A percentile compares a stretch with the other conserved stretches of the same genome.
These are phyloP conservation scores for Tetropium fuscum DNA, from an alignment of 2,888 invertebrate species.

Conservation along the genomic window DNA sequence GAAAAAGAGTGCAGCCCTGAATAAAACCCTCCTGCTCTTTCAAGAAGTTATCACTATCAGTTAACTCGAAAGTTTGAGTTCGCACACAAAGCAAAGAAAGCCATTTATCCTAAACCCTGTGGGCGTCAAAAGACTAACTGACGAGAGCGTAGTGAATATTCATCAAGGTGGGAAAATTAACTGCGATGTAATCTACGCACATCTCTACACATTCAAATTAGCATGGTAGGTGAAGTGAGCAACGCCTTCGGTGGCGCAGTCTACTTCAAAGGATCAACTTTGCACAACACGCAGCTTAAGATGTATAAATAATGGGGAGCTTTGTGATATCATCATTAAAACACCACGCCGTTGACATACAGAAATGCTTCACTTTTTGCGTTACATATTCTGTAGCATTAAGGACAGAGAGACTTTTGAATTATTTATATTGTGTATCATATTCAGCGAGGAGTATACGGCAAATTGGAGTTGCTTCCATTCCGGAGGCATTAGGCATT, in stretches of 20 bases:
- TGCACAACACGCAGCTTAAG: conserved; percentile 49
- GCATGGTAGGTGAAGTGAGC: conserved; percentile 54
- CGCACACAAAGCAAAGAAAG: conserved; percentile 20
- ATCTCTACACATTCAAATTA: conserved; percentile 53
- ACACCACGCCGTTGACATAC: conserved; percentile 53
- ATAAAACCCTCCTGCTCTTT: conserved; percentile 16
- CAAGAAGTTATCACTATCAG: conserved; percentile 13
- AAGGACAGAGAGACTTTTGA: conserved; percentile 46
- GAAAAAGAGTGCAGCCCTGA: conserved; percentile 10
- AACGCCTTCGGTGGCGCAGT: conserved; percentile 33
- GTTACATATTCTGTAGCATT: conserved; percentile 50
- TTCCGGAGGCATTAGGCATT: conserved; percentile 7
- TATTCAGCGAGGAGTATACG: conserved; percentile 14
- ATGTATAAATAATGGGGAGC: conserved; percentile 59
- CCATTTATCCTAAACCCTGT: conserved; percentile 30
- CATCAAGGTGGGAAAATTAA: conserved; percentile 51
- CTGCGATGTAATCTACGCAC: conserved; percentile 50
- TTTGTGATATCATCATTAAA: conserved; percentile 59
- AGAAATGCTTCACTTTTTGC: conserved; percentile 52
- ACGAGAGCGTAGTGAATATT: conserved; percentile 46
- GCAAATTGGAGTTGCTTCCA: conserved; percentile 5
- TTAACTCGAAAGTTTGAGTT: neutral
- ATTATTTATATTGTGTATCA: conserved; percentile 46
- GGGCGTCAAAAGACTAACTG: conserved; percentile 36
- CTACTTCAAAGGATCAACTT: conserved; percentile 50